A percentile compares a stretch with the other conserved stretches of the same genome.
Evolutionary conservation across 2,113 vertebrate genomes (phyloP).

Genomic region (Spheniscus mendiculus): DNA sequence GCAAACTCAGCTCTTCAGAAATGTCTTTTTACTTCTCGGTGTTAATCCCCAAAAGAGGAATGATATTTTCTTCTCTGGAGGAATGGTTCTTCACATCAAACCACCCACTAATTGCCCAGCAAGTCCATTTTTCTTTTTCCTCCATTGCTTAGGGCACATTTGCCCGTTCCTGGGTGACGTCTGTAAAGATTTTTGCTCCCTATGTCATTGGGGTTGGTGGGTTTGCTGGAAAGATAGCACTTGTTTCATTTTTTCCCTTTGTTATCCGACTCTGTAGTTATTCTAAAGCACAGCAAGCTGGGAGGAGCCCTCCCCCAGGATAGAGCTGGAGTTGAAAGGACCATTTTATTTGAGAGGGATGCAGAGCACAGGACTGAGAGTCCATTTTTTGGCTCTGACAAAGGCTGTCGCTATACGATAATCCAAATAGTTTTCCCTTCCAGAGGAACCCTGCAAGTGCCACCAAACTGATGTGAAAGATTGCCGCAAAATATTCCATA

Average conservation of each 20-base stretch:
- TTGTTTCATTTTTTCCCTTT: not conserved
- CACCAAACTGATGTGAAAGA: not conserved
- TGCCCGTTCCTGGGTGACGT: not conserved
- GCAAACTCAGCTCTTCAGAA: not conserved
- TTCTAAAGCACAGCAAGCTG: not conserved
- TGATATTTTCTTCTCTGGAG: not conserved
- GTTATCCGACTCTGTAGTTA: not conserved
- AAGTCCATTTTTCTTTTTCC: not conserved
- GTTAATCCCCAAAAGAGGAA: not conserved
- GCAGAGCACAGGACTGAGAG: not conserved
- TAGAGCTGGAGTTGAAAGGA: not conserved
- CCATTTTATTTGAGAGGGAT: not conserved
- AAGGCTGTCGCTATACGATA: not conserved
- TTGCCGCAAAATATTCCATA: not conserved
- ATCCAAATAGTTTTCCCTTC: not conserved
- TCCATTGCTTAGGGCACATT: not conserved
- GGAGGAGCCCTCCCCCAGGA: not conserved
- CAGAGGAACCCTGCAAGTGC: not conserved
- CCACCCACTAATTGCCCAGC: not conserved
- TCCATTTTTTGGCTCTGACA: not conserved
- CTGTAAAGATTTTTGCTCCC: not conserved
- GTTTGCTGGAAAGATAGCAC: not conserved
- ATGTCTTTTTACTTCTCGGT: not conserved
- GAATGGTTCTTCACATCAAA: not conserved
- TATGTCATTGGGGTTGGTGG: not conserved